A percentile compares a stretch with the other conserved stretches of the same genome.
These are phyloP conservation scores for Sphyrna mokarran DNA, from an alignment of 2,113 vertebrate genomes.

Conservation along the genomic window DNA sequence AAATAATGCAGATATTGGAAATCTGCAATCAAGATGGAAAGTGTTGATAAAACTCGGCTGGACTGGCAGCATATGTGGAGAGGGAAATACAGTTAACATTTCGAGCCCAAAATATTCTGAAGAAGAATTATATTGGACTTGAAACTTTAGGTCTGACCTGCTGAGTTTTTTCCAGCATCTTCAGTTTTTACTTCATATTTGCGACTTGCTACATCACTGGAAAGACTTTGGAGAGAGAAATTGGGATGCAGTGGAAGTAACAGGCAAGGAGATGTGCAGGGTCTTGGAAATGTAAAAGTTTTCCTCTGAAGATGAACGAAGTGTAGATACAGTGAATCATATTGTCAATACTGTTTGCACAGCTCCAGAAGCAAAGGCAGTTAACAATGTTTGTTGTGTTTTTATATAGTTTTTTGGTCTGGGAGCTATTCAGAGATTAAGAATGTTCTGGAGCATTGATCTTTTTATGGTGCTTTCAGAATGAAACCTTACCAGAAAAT, in stretches of 20 bases:
- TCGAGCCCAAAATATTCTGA: too few species aligned
- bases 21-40: too few species aligned
- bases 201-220: not conserved
- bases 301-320: not conserved
- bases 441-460: not conserved
- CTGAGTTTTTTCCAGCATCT: too few species aligned
- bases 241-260: not conserved
- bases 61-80: too few species aligned
- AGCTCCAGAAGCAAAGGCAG: not conserved
- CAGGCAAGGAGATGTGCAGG: not conserved
- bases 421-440: not conserved
- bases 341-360: not conserved
- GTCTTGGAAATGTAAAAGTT: not conserved
- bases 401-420: not conserved
- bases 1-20: too few species aligned
- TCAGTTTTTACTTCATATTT: not conserved
- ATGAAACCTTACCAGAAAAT: too few species aligned
- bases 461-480: not conserved
- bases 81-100: too few species aligned
- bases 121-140: too few species aligned
- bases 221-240: not conserved
- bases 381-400: not conserved
- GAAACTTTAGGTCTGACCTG: too few species aligned
- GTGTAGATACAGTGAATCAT: not conserved
- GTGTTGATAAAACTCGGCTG: too few species aligned